phyloP scores from a whole-genome alignment of 2,888 invertebrate species.

The Luffia ferchaultella region DNA sequence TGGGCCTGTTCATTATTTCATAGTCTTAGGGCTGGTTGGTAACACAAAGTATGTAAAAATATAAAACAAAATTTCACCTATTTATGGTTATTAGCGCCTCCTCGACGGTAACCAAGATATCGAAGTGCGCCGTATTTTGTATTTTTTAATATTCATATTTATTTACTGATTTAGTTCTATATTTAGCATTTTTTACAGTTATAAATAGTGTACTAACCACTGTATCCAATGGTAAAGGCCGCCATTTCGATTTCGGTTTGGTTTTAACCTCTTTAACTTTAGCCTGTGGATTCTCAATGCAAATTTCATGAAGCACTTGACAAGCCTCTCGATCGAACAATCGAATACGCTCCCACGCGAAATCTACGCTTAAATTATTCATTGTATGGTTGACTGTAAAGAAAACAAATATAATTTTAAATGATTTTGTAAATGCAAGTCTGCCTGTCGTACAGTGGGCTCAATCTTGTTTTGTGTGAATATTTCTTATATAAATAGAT shows the following conservation, averaged over 20 bases:
- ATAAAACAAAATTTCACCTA: too few species aligned
- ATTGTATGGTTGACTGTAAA: conserved; percentile 78
- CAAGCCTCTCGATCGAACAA: conserved; percentile 89
- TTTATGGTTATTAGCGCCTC: too few species aligned
- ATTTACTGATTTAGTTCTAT: too few species aligned
- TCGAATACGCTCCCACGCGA: conserved; percentile 85
- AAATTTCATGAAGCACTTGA: conserved; percentile 81
- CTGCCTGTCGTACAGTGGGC: not conserved
- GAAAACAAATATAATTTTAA: conserved; percentile 7
- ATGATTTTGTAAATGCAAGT: too few species aligned
- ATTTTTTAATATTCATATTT: too few species aligned
- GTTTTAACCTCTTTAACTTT: conserved; percentile 78
- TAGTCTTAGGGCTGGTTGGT: too few species aligned
- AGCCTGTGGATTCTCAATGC: conserved; percentile 76
- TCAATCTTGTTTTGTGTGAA: conserved; percentile 2
- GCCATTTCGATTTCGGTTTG: conserved; percentile 95
- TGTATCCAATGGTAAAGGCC: conserved; percentile 95
- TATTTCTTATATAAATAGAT: conserved; percentile 1
- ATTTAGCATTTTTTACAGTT: too few species aligned
- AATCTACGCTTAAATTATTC: conserved; percentile 82
- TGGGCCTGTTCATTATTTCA: too few species aligned
- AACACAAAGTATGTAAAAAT: too few species aligned
- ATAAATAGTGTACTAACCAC: conserved; percentile 82
- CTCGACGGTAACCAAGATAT: too few species aligned
- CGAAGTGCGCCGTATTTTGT: too few species aligned